Evolutionary conservation across 1,140 invertebrate genomes (phyloP).

Genomic region (Caenorhabditis briggsae): DNA sequence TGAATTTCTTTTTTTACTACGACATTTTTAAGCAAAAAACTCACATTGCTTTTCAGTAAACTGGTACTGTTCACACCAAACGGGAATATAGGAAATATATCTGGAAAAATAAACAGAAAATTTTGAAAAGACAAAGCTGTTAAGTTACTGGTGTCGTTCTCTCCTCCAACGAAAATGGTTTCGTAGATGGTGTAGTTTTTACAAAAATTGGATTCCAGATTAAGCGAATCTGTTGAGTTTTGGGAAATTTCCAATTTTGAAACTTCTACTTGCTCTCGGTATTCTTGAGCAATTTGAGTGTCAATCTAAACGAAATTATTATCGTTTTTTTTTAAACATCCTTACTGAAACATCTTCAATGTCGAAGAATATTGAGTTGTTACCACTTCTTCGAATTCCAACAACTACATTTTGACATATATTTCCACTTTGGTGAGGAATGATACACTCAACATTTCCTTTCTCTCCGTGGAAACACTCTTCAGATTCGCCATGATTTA

Average conservation of each 20-base stretch:
- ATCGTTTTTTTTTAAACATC: background rate
- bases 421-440: slow-evolving; percentile 29
- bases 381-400: background rate
- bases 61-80: slow-evolving; percentile 26
- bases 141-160: slow-evolving; percentile 6
- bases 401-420: slow-evolving; percentile 38
- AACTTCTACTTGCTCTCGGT: background rate
- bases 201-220: background rate
- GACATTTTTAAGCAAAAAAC: background rate
- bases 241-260: background rate
- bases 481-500: background rate
- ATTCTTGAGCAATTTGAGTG: slow-evolving; percentile 22
- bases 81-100: background rate
- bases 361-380: background rate
- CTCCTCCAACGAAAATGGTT: background rate
- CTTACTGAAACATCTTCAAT: slow-evolving; percentile 30
- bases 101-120: background rate
- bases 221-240: background rate
- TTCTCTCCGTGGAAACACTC: background rate
- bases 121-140: too few relatives aligned
- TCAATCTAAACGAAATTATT: slow-evolving; percentile 3
- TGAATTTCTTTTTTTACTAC: background rate
- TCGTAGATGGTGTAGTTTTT: slow-evolving; percentile 32
- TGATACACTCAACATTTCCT: background rate
- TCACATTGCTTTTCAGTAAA: background rate